Conservation (phyloP, 2,797 vertebrate genomes). For the Propithecus perrieri region DNA sequence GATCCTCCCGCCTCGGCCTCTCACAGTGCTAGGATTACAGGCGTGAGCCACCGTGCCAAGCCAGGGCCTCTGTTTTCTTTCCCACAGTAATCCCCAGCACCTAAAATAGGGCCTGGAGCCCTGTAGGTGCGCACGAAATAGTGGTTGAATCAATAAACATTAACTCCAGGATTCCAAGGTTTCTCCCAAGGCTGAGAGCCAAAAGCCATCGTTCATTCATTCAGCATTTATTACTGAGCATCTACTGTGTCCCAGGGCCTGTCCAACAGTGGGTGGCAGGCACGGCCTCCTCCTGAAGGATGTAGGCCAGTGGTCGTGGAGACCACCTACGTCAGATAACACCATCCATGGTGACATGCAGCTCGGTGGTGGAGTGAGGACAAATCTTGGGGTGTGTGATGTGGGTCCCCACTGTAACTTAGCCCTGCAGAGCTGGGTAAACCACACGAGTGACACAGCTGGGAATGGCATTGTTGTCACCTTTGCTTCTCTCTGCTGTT, state of each 20-base stretch:
- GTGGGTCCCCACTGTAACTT: too few relatives aligned
- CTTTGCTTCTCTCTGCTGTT: neutral
- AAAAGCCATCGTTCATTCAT: neutral
- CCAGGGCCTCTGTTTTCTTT: neutral
- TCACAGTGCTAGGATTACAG: too few relatives aligned
- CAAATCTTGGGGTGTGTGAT: neutral
- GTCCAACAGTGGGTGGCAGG: neutral
- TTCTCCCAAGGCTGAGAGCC: neutral
- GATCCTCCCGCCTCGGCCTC: too few relatives aligned
- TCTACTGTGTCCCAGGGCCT: neutral
- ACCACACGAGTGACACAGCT: neutral
- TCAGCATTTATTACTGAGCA: neutral
- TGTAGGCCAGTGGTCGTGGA: neutral
- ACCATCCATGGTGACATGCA: neutral
- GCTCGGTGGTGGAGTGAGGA: rapidly evolving
- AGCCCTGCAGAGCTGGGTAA: neutral
- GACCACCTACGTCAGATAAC: rapidly evolving
- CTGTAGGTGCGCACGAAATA: neutral
- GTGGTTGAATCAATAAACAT: neutral
- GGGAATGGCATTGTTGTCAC: too few relatives aligned
- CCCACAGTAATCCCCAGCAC: neutral
- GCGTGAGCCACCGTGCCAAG: too few relatives aligned
- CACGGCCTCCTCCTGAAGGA: neutral
- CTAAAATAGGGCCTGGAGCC: neutral
- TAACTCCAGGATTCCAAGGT: neutral